These are phyloP conservation scores for Sebastes nivosus DNA, from an alignment of 2,797 vertebrate species.

Conservation along the genomic window DNA sequence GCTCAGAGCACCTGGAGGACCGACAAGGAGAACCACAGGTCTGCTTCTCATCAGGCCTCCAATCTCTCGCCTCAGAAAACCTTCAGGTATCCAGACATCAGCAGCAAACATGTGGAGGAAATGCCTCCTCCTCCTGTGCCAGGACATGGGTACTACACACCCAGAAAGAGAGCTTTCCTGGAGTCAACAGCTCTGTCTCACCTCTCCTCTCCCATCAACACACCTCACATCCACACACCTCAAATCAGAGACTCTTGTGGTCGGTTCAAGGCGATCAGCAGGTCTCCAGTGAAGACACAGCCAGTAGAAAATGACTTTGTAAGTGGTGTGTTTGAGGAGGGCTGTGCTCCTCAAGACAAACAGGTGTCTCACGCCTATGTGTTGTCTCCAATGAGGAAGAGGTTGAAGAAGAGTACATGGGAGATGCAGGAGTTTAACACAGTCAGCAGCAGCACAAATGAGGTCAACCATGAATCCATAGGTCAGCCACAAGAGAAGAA, in stretches of 20 bases:
- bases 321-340: neutral
- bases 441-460: slow-evolving; percentile 6
- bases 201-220: accelerated
- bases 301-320: neutral
- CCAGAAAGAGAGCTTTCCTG: neutral
- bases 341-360: neutral
- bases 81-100: neutral
- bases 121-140: neutral
- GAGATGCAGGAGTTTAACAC: slow-evolving; percentile 12
- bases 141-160: neutral
- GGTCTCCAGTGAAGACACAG: slow-evolving; percentile 25
- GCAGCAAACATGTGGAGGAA: neutral
- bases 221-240: neutral
- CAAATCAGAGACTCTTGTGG: neutral
- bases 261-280: neutral
- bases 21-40: slow-evolving; percentile 19
- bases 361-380: slow-evolving; percentile 4
- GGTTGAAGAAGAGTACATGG: slow-evolving; percentile 43
- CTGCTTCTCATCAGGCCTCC: slow-evolving; percentile 30
- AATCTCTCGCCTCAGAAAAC: slow-evolving; percentile 72
- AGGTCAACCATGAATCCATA: neutral
- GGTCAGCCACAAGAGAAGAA: neutral
- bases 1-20: neutral
- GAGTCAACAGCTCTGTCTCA: slow-evolving; percentile 39
- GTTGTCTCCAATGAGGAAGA: slow-evolving; percentile 49